These are phyloP conservation scores for Andrena trimmerana DNA, from an alignment of 2,888 invertebrate species.

Conservation along the genomic window DNA sequence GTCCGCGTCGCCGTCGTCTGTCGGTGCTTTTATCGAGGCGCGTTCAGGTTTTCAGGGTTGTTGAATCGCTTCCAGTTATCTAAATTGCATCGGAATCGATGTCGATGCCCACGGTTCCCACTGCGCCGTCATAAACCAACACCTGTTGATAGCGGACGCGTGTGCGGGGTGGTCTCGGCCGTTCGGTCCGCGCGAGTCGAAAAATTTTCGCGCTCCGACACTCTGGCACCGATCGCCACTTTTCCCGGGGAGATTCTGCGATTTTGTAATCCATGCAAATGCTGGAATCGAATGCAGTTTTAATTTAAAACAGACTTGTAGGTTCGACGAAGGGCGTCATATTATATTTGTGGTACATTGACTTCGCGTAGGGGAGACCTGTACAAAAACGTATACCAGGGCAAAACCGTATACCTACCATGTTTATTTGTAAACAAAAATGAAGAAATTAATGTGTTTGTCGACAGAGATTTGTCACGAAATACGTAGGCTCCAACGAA, in stretches of 20 bases:
- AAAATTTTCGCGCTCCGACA: conserved; percentile 16
- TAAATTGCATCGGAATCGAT: conserved; percentile 85
- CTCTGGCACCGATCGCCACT: background rate
- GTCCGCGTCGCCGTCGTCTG: conserved; percentile 25
- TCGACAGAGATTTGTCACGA: too few species aligned
- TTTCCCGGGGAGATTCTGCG: background rate
- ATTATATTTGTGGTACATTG: too few species aligned
- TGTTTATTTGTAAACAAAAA: too few species aligned
- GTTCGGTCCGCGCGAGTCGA: conserved; percentile 20
- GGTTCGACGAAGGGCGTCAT: too few species aligned
- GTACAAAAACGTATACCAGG: too few species aligned
- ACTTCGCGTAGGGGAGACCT: too few species aligned
- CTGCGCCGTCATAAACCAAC: conserved; percentile 82
- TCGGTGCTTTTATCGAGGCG: conserved; percentile 73
- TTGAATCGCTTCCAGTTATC: conserved; percentile 82
- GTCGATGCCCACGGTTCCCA: conserved; percentile 80
- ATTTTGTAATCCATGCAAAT: background rate
- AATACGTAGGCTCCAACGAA: too few species aligned
- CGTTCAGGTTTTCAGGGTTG: conserved; percentile 78
- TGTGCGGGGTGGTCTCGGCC: conserved; percentile 69
- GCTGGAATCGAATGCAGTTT: background rate
- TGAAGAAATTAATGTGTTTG: too few species aligned
- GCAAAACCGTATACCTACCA: too few species aligned
- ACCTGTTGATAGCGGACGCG: conserved; percentile 79
- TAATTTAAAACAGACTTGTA: too few species aligned